Evolutionary conservation across 2,797 vertebrate genomes (phyloP).

Genomic region (Falco berigora): DNA sequence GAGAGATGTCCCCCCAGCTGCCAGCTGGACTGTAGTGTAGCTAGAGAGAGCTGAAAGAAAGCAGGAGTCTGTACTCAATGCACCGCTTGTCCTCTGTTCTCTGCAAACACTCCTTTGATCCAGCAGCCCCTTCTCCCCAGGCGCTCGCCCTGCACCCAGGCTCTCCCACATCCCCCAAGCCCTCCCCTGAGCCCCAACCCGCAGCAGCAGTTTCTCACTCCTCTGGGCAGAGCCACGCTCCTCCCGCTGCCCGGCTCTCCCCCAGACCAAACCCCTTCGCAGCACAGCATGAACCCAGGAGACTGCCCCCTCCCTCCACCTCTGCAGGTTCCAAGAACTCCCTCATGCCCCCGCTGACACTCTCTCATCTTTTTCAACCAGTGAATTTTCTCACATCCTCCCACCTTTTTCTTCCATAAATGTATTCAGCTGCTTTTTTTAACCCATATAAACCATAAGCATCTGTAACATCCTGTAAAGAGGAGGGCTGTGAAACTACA

Average conservation of each 20-base stretch:
- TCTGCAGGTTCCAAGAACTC: background rate
- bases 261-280: background rate
- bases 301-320: background rate
- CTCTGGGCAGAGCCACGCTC: background rate
- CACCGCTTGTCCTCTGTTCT: background rate
- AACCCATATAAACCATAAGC: background rate
- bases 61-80: background rate
- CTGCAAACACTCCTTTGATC: background rate
- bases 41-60: background rate
- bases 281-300: background rate
- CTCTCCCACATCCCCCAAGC: background rate
- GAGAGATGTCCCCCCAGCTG: background rate
- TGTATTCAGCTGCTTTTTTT: background rate
- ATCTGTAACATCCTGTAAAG: background rate
- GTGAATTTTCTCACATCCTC: constrained; percentile 21
- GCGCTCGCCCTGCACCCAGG: background rate
- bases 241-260: background rate
- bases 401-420: constrained; percentile 24
- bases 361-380: background rate
- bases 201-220: background rate
- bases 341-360: background rate
- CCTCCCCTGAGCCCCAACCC: background rate
- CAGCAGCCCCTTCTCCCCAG: background rate
- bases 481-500: background rate
- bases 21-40: background rate